Evolutionary conservation across 2,113 vertebrate species (phyloP).

Genomic region (Apodemus speciosus): DNA sequence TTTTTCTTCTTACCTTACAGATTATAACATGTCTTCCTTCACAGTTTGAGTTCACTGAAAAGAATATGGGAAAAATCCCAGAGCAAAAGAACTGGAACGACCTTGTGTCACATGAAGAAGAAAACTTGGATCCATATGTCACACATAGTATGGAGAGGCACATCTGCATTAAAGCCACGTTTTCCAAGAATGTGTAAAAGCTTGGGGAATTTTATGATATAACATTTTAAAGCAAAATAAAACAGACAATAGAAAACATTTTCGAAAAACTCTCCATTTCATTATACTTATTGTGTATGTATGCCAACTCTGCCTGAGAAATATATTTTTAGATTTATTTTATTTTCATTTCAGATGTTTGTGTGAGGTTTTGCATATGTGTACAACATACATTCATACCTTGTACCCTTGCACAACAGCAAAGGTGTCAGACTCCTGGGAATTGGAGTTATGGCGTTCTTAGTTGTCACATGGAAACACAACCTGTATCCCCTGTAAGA

Average conservation of each 20-base stretch:
- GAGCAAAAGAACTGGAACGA: background rate
- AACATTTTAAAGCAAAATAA: background rate
- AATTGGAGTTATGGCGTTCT: background rate
- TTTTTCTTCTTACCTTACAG: background rate
- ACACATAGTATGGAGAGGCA: background rate
- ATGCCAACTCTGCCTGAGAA: background rate
- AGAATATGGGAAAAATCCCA: background rate
- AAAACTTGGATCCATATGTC: background rate
- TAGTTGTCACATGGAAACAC: background rate
- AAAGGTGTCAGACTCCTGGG: too few relatives aligned
- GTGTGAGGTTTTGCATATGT: too few relatives aligned
- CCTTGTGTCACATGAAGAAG: background rate
- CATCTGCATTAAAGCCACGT: background rate
- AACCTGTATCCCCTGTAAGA: background rate
- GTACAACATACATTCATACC: background rate
- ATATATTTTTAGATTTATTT: background rate
- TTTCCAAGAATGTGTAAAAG: slow-evolving; percentile 24
- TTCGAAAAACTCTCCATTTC: background rate
- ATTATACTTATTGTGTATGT: background rate
- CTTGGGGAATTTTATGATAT: background rate
- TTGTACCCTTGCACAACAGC: background rate
- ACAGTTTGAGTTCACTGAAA: background rate
- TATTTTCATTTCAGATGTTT: background rate
- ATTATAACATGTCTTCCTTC: background rate
- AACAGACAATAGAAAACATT: background rate